These are phyloP conservation scores for Homarus americanus DNA, from an alignment of 1,140 invertebrate species.

Conservation along the genomic window DNA sequence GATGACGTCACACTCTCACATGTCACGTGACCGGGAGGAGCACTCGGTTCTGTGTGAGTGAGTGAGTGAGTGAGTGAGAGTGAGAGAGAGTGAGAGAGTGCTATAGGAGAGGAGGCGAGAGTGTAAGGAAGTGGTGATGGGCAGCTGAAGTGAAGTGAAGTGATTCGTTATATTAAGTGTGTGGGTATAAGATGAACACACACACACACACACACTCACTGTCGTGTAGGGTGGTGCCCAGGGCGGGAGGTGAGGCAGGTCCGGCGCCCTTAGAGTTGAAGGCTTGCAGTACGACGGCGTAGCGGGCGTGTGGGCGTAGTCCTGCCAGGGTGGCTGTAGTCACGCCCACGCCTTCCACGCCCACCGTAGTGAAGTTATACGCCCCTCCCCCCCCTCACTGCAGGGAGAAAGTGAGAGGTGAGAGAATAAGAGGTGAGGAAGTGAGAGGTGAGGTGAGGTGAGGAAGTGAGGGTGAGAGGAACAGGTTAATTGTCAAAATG, in stretches of 20 bases:
- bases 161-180: too few relatives aligned
- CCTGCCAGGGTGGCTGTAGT: slow-evolving; percentile 65
- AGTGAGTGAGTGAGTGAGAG: neutral
- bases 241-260: slow-evolving; percentile 89
- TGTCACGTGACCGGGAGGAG: slow-evolving; percentile 92
- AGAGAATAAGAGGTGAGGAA: neutral
- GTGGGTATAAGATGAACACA: neutral
- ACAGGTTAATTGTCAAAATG: too few relatives aligned
- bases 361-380: slow-evolving; percentile 71
- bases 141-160: too few relatives aligned
- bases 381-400: slow-evolving; percentile 55
- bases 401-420: neutral
- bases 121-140: too few relatives aligned
- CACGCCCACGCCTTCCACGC: slow-evolving; percentile 76
- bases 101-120: neutral
- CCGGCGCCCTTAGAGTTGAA: slow-evolving; percentile 96
- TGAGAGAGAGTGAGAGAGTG: slow-evolving; percentile 1
- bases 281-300: slow-evolving; percentile 96
- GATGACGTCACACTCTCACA: slow-evolving; percentile 94
- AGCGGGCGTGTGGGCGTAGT: slow-evolving; percentile 79
- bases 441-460: neutral
- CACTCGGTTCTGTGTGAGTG: slow-evolving; percentile 82
- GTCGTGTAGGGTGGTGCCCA: slow-evolving; percentile 88
- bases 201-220: slow-evolving; percentile 11
- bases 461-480: neutral